Conservation (phyloP, 37 sponge, comb jelly and placozoan genomes). For the Lycopodina hypogea region DNA sequence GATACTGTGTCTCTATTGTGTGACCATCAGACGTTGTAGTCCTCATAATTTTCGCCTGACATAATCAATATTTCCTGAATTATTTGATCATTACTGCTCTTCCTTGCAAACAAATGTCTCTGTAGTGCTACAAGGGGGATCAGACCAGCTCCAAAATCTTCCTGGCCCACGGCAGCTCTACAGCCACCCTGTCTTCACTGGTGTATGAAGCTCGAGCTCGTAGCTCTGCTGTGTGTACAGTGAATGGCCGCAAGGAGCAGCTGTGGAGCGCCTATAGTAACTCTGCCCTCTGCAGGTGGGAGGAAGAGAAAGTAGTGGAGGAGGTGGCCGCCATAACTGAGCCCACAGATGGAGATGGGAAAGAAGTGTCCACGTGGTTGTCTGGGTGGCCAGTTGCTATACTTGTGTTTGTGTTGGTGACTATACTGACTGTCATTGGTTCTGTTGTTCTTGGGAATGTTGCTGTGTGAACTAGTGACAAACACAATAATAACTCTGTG, state of each 20-base stretch:
- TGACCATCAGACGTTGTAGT: no score
- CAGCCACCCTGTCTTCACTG: not conserved
- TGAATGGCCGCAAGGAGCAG: slow-evolving; percentile 48
- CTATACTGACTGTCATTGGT: slow-evolving; percentile 13
- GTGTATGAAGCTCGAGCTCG: slow-evolving; percentile 38
- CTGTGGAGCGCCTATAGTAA: slow-evolving; percentile 23
- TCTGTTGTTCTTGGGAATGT: slow-evolving; percentile 20
- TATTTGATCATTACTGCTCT: no score
- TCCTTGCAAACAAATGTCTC: no score
- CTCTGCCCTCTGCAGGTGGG: slow-evolving; percentile 20
- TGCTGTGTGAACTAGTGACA: not conserved
- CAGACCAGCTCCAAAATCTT: not conserved
- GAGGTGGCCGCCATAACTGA: not conserved
- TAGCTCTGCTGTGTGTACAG: slow-evolving; percentile 1
- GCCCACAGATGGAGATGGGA: not conserved
- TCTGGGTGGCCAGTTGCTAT: not conserved
- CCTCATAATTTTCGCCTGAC: no score
- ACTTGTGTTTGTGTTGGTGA: slow-evolving; percentile 16
- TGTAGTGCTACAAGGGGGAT: slow-evolving; percentile 25
- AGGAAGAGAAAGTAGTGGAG: not conserved
- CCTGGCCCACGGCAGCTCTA: not conserved
- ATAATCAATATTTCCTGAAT: no score
- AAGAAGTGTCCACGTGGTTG: not conserved
- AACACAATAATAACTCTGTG: no score
- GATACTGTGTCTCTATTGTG: no score